These are phyloP conservation scores for Flexamia atlantica DNA, from an alignment of 2,888 invertebrate species.

Conservation along the genomic window DNA sequence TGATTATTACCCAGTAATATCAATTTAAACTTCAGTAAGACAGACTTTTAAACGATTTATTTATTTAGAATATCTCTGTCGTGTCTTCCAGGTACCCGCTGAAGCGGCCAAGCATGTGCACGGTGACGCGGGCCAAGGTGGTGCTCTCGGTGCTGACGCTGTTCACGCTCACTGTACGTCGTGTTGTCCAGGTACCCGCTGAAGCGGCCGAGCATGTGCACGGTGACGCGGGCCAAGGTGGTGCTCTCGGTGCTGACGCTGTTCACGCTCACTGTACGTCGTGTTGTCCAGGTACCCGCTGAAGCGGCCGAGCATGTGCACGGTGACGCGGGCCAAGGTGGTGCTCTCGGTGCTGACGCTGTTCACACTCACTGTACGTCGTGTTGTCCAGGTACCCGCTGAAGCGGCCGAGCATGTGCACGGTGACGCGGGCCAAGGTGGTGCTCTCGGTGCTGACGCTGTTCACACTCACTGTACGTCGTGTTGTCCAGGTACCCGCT, in stretches of 20 bases:
- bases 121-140: conserved; percentile 83
- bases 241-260: conserved; percentile 75
- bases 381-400: conserved; percentile 75
- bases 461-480: conserved; percentile 79
- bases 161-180: conserved; percentile 77
- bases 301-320: conserved; percentile 82
- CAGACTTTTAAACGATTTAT: too few relatives aligned
- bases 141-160: conserved; percentile 78
- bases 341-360: conserved; percentile 78
- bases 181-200: conserved; percentile 79
- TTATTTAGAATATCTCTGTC: too few relatives aligned
- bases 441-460: conserved; percentile 78
- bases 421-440: conserved; percentile 83
- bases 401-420: conserved; percentile 84
- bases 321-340: conserved; percentile 83
- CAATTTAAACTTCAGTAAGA: too few relatives aligned
- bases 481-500: conserved; percentile 75
- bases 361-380: conserved; percentile 77
- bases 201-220: conserved; percentile 84
- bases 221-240: conserved; percentile 83
- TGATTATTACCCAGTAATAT: too few relatives aligned
- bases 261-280: too few relatives aligned
- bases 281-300: too few relatives aligned
- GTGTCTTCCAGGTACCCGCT: conserved; percentile 74
- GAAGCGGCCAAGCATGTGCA: conserved; percentile 84